phyloP scores from a whole-genome alignment of 2,797 vertebrate genomes.

The Alca torda region DNA sequence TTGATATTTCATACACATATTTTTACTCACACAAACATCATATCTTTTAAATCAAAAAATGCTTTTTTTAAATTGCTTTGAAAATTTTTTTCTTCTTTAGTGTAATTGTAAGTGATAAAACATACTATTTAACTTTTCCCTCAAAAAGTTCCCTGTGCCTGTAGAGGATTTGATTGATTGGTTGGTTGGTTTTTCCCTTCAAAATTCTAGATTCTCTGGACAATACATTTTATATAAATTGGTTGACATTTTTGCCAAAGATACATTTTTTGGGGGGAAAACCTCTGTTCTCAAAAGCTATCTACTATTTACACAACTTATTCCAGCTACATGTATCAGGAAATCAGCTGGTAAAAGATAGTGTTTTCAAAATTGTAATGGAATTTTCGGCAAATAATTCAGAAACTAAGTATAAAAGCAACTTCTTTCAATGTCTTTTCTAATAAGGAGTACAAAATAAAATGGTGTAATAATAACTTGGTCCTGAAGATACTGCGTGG shows the following conservation, averaged over 20 bases:
- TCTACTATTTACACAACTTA: neutral
- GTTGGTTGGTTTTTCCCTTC: neutral
- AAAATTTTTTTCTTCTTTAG: neutral
- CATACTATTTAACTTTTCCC: neutral
- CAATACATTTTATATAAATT: neutral
- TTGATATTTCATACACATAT: neutral
- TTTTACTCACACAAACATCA: neutral
- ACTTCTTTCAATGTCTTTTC: neutral
- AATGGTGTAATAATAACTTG: neutral
- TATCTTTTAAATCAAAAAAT: neutral
- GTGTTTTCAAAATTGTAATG: neutral
- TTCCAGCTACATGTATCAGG: neutral
- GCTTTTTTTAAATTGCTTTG: neutral
- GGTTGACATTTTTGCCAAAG: neutral
- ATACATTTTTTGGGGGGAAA: neutral
- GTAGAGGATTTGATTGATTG: neutral
- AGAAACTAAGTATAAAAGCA: neutral
- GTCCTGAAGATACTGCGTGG: rapidly evolving
- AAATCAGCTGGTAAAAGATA: neutral
- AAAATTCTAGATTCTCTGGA: neutral
- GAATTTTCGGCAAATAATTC: neutral
- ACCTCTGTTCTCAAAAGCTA: neutral
- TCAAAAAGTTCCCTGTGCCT: neutral
- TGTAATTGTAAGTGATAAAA: neutral
- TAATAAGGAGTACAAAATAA: neutral